Conservation (phyloP, 2,888 invertebrate genomes). For the Cheilosia grossa region DNA sequence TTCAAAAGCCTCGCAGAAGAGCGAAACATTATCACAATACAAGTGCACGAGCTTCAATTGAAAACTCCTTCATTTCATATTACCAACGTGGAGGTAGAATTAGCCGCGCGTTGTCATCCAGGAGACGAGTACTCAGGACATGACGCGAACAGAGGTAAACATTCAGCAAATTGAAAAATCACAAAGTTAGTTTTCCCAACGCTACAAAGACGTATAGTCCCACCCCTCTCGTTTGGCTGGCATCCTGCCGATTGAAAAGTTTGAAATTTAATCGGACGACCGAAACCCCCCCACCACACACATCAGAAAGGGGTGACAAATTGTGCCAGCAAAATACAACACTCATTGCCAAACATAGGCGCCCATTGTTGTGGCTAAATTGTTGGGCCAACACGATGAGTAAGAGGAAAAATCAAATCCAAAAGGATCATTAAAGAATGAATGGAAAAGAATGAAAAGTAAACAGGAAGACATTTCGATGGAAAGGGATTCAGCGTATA, state of each 20-base stretch:
- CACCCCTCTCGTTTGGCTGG: conserved; percentile 13
- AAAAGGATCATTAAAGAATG: conserved; percentile 72
- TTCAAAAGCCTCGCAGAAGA: conserved; percentile 67
- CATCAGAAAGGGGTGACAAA: conserved; percentile 43
- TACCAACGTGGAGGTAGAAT: background rate
- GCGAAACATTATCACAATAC: conserved; percentile 69
- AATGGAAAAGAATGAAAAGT: conserved; percentile 69
- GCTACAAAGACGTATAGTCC: conserved; percentile 9
- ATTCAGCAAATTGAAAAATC: conserved; percentile 72
- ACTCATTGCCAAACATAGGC: conserved; percentile 70
- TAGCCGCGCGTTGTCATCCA: conserved; percentile 19
- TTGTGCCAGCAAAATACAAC: conserved; percentile 31
- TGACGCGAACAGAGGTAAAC: conserved; percentile 53
- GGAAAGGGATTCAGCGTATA: background rate
- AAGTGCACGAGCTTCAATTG: conserved; percentile 1
- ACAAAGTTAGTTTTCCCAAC: conserved; percentile 68
- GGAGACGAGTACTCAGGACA: conserved; percentile 16
- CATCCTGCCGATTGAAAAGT: conserved; percentile 57
- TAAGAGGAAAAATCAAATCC: conserved; percentile 25
- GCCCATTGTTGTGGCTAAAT: conserved; percentile 70
- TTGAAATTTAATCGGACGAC: conserved; percentile 66
- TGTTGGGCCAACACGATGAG: conserved; percentile 47
- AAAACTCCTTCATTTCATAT: background rate
- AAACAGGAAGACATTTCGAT: conserved; percentile 55
- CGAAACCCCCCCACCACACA: background rate